These are phyloP conservation scores for Uromys caudimaculatus DNA, from an alignment of 2,797 vertebrate species.

Conservation along the genomic window DNA sequence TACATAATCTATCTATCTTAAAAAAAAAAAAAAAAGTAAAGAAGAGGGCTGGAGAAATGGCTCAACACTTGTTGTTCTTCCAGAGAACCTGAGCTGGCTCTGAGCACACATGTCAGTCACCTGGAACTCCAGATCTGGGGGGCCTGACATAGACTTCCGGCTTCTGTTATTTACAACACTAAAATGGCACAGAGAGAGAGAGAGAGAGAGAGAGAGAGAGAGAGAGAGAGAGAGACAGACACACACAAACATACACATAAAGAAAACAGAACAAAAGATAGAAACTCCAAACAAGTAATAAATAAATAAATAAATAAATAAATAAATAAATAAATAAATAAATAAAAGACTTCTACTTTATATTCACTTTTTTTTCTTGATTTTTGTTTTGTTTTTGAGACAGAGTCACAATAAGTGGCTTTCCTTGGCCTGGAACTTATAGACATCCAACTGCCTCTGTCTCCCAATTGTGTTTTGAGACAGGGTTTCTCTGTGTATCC, in stretches of 20 bases:
- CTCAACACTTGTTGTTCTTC: too few relatives aligned
- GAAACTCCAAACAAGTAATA: neutral
- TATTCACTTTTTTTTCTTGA: neutral
- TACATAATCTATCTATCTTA: too few relatives aligned
- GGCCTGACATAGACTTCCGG: neutral
- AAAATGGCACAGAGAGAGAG: too few relatives aligned
- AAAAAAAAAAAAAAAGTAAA: too few relatives aligned
- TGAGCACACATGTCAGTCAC: too few relatives aligned
- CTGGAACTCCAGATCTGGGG: neutral
- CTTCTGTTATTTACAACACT: neutral
- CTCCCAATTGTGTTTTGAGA: neutral
- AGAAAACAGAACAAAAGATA: neutral
- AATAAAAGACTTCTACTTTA: neutral
- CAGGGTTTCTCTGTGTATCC: neutral
- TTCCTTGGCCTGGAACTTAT: neutral
- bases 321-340: neutral
- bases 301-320: neutral
- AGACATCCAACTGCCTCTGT: too few relatives aligned
- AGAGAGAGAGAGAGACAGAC: too few relatives aligned
- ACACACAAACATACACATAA: neutral
- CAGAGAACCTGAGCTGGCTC: too few relatives aligned
- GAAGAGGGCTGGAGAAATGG: too few relatives aligned
- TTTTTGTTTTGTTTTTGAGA: neutral
- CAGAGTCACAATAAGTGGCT: neutral
- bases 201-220: too few relatives aligned